Evolutionary conservation across 2,797 vertebrate species (phyloP), one percentile per base, ranked within the genome.

Genomic region (Myotis myotis): DNA sequence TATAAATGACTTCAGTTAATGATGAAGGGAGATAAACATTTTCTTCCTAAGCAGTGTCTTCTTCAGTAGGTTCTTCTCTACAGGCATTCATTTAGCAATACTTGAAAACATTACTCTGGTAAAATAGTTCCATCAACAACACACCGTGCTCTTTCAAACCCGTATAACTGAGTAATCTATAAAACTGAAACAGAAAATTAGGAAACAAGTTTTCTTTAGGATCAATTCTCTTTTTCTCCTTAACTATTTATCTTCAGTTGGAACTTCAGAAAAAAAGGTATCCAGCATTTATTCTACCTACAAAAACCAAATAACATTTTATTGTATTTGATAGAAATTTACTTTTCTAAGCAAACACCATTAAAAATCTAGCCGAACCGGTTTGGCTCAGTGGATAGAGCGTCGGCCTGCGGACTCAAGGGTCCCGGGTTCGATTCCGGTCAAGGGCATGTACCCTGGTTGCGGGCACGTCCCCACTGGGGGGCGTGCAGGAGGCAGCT

Each of bases 291-390:
- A 80, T 79, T 89, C 8, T 72, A 88, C 47, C 68, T 89, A 62
- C 17, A 94, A 80, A 94, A 95, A 87, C 2, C 49, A 95, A 72
- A 68, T 71, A 62, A 30, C 64, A 30, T 94, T 91, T 94, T 95
- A 97, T 91, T 97, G n/a, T 94, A 89, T 82, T 92, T 83, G 38
- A 81, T 89, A 55, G 12, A 44, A 87, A 94, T 93, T 87, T 91
- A 90, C 95, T 94, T 95, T 41, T 87, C 25, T 4, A 72, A 83
- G 68, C 3, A 89, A 92, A 75, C 10, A 30, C 28, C n/a, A 96
- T 87, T 93, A 47, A 94, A 95, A 95, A 89, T 57, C 8, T 92
- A n/a, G n/a, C n/a, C n/a, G n/a, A n/a, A n/a, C n/a, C n/a, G n/a
- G n/a, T n/a, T n/a, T n/a, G n/a, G n/a, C n/a, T n/a, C n/a, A n/a